Base-by-base conservation (phyloP, 2,113 vertebrate species). In the Aegotheles bennettii region DNA sequence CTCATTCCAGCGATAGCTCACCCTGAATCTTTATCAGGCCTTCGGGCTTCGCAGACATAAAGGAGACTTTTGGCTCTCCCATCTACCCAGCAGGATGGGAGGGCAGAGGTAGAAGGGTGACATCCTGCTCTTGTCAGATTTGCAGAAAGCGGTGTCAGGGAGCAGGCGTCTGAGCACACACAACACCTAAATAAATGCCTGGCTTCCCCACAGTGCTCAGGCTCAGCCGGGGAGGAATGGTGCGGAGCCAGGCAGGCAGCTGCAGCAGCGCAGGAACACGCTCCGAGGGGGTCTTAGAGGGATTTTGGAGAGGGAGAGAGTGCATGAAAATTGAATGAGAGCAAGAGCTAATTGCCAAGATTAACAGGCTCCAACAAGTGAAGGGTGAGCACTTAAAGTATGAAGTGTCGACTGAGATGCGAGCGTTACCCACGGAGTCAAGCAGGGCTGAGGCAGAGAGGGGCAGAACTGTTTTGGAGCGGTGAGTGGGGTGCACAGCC, bases 1-100 rank as follows among this genome's bases (percentile, higher is more conserved):
- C 89, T 97, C 93, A 48, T 94, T 95, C 87, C 76, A 67, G 73
- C 0, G 17, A 95, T 91, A 93, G 88, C 88, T 96, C 94, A 93
- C 93, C 94, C 96, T 86, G 93, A 93, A 94, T 93, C 95, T 95
- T 95, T 95, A 96, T 95, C 92, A 96, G 88, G 75, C 84, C 88
- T 95, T 77, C 7, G 3, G 88, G 92, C 86, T 93, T 68, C 7
- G 1, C 80, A 88, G 88, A 90, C 85, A 60, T 54, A 13, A 87
- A 92, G 94, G 92, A 95, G 92, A 95, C 51, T 7, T 81, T 90
- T 3, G 5, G 47, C 89, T 94, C 47, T 74, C 92, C 54, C 38
- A 26, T 47, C 54, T 67, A 60, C 84, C 86, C 80, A 84, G 76
- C 88, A 94, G 93, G 90, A 81, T 20, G 48, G 67, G 64, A 79